These are phyloP conservation scores for Carcina quercana DNA, from an alignment of 2,888 invertebrate species.

Conservation along the genomic window DNA sequence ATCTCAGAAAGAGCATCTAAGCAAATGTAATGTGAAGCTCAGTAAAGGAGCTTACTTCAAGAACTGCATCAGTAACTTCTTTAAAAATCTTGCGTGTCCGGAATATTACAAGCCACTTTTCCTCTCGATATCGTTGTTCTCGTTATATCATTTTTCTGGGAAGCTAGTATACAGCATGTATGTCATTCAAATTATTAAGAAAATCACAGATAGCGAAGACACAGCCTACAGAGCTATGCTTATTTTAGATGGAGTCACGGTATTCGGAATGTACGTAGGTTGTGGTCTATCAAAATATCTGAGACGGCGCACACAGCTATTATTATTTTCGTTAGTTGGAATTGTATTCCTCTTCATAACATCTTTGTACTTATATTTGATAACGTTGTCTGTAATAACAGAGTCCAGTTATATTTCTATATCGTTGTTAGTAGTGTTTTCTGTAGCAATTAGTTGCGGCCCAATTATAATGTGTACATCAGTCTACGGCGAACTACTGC, in stretches of 20 bases:
- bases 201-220: conserved; percentile 34
- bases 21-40: conserved; percentile 8
- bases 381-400: conserved; percentile 22
- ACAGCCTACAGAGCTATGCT: conserved; percentile 44
- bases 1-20: conserved; percentile 17
- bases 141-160: conserved; percentile 20
- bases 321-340: conserved; percentile 31
- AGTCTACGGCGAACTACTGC: conserved; percentile 41
- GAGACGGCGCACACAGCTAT: conserved; percentile 34
- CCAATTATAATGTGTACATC: conserved; percentile 42
- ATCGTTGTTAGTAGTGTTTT: conserved; percentile 33
- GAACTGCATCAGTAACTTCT: conserved; percentile 12
- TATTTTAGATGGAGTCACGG: conserved; percentile 44
- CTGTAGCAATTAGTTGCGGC: conserved; percentile 42
- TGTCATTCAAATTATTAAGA: conserved; percentile 35
- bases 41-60: conserved; percentile 8
- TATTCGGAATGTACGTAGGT: conserved; percentile 42
- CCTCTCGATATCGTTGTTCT: conserved; percentile 22
- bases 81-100: conserved; percentile 18
- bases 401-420: conserved; percentile 37
- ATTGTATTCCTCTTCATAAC: conserved; percentile 34
- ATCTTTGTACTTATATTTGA: conserved; percentile 39
- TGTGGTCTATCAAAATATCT: conserved; percentile 34
- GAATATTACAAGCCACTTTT: conserved; percentile 31
- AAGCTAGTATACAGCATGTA: conserved; percentile 36